Evolutionary conservation across 2,113 vertebrate species (phyloP).

Genomic region (Fregetta grallaria): DNA sequence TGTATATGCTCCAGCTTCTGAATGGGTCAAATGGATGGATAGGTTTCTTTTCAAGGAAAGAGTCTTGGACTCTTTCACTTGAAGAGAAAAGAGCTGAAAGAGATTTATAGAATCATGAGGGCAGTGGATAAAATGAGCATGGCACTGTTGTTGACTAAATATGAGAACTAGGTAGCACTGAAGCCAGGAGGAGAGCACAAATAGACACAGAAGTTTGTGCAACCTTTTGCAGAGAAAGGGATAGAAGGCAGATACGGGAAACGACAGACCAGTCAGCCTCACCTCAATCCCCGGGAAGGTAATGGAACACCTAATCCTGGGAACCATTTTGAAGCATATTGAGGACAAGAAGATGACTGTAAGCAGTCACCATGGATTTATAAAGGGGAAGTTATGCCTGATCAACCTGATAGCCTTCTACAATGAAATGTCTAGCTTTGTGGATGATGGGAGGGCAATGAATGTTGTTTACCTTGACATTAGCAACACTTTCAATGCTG

Average conservation of each 20-base stretch:
- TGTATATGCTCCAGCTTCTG: not conserved
- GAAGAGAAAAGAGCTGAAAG: not conserved
- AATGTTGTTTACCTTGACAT: not conserved
- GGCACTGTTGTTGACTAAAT: not conserved
- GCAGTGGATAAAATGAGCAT: not conserved
- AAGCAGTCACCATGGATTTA: not conserved
- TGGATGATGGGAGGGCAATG: not conserved
- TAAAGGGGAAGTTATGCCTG: not conserved
- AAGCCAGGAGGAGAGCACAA: not conserved
- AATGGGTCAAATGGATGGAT: not conserved
- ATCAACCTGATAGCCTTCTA: not conserved
- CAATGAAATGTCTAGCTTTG: not conserved
- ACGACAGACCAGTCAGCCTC: not conserved
- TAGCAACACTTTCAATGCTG: not conserved
- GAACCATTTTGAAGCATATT: not conserved
- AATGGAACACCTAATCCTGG: not conserved
- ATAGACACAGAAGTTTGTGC: not conserved
- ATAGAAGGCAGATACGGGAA: not conserved
- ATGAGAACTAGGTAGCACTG: not conserved
- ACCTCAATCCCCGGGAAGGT: rapidly evolving
- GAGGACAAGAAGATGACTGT: not conserved
- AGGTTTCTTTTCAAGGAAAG: not conserved
- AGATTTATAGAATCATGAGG: not conserved
- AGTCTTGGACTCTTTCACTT: not conserved
- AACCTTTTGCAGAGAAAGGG: not conserved